These are phyloP conservation scores for Eupristina koningsbergeri DNA, from an alignment of 1,140 invertebrate genomes.

Conservation along the genomic window DNA sequence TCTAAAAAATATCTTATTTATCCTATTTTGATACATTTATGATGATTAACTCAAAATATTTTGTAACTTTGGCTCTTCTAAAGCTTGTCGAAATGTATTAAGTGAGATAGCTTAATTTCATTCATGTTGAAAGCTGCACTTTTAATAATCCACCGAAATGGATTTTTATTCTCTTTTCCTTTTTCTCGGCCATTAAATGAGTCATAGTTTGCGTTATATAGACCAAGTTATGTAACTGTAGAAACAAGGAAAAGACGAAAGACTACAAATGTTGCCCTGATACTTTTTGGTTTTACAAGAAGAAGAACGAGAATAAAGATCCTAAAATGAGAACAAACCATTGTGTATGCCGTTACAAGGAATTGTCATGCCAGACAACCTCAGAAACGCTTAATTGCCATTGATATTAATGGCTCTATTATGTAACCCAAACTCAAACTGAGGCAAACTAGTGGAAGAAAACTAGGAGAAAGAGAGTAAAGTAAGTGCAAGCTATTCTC, in stretches of 20 bases:
- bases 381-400: conserved; percentile 45
- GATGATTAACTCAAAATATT: not conserved
- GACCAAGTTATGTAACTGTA: not conserved
- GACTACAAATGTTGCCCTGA: conserved; percentile 24
- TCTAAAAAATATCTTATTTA: not conserved
- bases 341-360: not conserved
- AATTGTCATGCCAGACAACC: conserved; percentile 48
- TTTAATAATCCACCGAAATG: not conserved
- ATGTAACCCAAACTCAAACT: conserved; percentile 48
- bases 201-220: too few species aligned
- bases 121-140: not conserved
- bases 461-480: conserved; percentile 18
- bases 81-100: not conserved
- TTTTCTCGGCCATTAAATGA: not conserved
- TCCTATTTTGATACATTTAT: not conserved
- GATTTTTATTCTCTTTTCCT: not conserved
- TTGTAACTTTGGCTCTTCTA: not conserved
- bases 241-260: conserved; percentile 28
- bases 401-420: conserved; percentile 51
- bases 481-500: conserved; percentile 10
- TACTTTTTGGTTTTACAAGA: conserved; percentile 12
- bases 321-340: conserved; percentile 32
- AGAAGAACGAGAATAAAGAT: not conserved
- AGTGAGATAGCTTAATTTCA: not conserved
- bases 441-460: not conserved